Evolutionary conservation across 2,888 invertebrate species (phyloP).

Genomic region (Diplazon laetatorius): DNA sequence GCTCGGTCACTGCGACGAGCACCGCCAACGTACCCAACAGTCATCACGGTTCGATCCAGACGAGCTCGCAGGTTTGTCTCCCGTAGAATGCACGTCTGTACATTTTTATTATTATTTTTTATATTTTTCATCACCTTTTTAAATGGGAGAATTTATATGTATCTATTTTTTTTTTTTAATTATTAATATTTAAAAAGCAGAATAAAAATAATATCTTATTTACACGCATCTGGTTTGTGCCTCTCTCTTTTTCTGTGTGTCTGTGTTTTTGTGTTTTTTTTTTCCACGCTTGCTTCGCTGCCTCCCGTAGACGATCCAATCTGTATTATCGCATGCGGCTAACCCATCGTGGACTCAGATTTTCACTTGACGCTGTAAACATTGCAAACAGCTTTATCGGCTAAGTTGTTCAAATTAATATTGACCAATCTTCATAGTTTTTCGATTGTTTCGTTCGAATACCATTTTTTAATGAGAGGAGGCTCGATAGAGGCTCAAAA

Average conservation of each 20-base stretch:
- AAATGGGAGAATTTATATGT: no score
- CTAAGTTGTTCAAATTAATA: no score
- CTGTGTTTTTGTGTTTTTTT: slow-evolving; percentile 5
- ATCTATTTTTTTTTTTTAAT: background rate
- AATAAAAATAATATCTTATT: no score
- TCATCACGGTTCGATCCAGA: slow-evolving; percentile 78
- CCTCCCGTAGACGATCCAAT: slow-evolving; percentile 21
- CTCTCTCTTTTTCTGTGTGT: slow-evolving; percentile 9
- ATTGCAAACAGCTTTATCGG: background rate
- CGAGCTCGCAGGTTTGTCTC: slow-evolving; percentile 81
- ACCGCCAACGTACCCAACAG: slow-evolving; percentile 72
- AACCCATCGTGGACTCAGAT: background rate
- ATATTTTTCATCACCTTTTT: slow-evolving; percentile 28
- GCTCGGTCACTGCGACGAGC: slow-evolving; percentile 74
- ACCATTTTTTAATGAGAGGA: no score
- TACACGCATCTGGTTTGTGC: no score
- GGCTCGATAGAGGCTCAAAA: no score
- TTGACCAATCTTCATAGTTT: no score
- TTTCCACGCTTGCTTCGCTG: slow-evolving; percentile 13
- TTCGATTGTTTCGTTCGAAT: no score
- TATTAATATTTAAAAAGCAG: no score
- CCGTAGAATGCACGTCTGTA: slow-evolving; percentile 67
- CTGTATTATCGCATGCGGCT: background rate
- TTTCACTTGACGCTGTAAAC: slow-evolving; percentile 4
- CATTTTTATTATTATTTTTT: slow-evolving; percentile 28